Base-by-base conservation (phyloP, 2,888 invertebrate genomes). In the Pharmacophagus antenor region DNA sequence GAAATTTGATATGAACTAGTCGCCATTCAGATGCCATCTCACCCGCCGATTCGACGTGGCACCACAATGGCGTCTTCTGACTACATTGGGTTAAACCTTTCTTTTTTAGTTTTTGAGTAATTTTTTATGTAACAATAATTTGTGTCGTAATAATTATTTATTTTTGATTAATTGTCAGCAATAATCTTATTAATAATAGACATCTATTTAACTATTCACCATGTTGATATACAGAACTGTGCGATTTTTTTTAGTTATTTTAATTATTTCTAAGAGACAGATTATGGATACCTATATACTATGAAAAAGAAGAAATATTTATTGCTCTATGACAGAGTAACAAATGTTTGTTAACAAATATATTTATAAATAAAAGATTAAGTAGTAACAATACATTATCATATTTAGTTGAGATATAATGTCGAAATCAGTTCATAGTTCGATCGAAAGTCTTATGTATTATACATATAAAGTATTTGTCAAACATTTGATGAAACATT, bases 151-250 rank as follows among this genome's bases (percentile, higher is more conserved):
- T 5, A 7, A 27, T 18, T 5, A 17, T 18, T n/a, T 42, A 17
- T 17, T 12, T 18, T 42, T 42, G 18, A 8, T 17, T 42, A 6
- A 31, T 50, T 20, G 31, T 15, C 10, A 15, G 31, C 31, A 31
- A 31, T 12, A 31, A 31, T 12, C 31, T 31, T 31, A 31, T 3
- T 31, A 31, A 42, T 37, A 27, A 25, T 48, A n/a, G 46, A 51
- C 42, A 48, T 49, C 15, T 25, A 49, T 41, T 44, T 27, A 27
- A 51, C 22, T 46, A 31, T 47, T 23, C 18, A 48, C 44, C 21
- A 37, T 51, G 6, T 22, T 31, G 37, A 48, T 44, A 18, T 44
- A 37, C 18, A 42, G 12, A 31, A 44, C 44, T 57, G 57, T 58
- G 51, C 31, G 25, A 51, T 42, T 48, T 44, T 50, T 44, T 3